Evolutionary conservation across 2,797 vertebrate genomes (phyloP).

Genomic region (Ciconia nigra): DNA sequence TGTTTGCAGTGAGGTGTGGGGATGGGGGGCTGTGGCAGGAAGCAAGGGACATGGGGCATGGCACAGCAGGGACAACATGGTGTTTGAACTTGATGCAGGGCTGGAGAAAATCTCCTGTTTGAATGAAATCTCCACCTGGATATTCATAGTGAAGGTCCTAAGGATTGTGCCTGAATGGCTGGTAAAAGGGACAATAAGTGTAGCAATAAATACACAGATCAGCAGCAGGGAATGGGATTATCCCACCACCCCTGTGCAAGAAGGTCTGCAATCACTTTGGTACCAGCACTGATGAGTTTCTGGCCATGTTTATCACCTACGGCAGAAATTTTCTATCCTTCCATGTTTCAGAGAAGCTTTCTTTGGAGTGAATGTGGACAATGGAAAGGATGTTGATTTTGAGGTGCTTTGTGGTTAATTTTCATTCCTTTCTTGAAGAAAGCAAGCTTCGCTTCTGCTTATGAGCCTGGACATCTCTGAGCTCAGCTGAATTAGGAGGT

Average conservation of each 20-base stretch:
- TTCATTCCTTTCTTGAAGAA: background rate
- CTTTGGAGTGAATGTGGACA: background rate
- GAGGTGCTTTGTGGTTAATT: background rate
- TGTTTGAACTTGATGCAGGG: background rate
- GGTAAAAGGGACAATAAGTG: background rate
- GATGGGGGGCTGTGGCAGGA: too few species aligned
- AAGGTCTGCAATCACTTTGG: background rate
- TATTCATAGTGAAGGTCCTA: background rate
- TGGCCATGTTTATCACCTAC: background rate
- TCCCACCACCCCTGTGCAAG: background rate
- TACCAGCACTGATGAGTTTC: background rate
- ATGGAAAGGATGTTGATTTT: background rate
- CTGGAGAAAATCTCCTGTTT: background rate
- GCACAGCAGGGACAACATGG: background rate
- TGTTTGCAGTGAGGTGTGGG: background rate
- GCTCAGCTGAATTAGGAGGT: background rate
- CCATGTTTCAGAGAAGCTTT: background rate
- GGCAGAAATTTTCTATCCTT: background rate
- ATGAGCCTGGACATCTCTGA: background rate
- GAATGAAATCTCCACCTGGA: background rate
- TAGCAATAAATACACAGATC: background rate
- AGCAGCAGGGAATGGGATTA: background rate
- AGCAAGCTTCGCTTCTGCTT: background rate
- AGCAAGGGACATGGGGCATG: background rate
- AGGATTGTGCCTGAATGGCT: background rate